Evolutionary conservation across 2,888 invertebrate genomes (phyloP).

Genomic region (Amaurobius ferox): DNA sequence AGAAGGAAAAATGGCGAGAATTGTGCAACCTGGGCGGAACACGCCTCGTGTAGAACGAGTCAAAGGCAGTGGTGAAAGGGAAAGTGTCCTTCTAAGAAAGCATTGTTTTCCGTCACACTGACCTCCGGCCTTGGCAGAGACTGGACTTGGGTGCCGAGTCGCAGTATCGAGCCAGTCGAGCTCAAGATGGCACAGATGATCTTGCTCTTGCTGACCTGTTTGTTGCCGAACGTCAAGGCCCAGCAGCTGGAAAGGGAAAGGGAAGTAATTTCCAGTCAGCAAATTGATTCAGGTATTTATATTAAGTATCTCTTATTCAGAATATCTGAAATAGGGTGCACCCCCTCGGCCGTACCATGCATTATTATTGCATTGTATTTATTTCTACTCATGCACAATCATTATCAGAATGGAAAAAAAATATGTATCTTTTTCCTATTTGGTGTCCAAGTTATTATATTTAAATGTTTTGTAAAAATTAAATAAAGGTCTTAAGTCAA

Average conservation of each 20-base stretch:
- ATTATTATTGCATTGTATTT: no score
- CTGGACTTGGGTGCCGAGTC: conserved; percentile 19
- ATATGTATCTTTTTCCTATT: no score
- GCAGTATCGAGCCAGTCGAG: conserved; percentile 3
- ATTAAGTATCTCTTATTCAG: no score
- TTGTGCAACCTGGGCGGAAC: conserved; percentile 59
- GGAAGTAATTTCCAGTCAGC: conserved; percentile 50
- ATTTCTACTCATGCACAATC: no score
- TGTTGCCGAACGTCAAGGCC: not conserved
- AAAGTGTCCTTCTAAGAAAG: conserved; percentile 63
- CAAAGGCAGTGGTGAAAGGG: conserved; percentile 44
- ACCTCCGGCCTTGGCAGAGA: conserved; percentile 63
- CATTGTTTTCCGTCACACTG: conserved; percentile 65
- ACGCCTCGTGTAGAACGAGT: conserved; percentile 47
- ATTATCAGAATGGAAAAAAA: no score
- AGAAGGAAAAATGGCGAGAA: not conserved
- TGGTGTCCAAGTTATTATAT: no score
- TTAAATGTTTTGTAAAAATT: no score
- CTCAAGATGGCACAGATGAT: conserved; percentile 25
- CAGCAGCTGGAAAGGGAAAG: conserved; percentile 54
- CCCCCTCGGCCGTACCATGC: no score
- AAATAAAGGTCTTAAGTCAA: no score
- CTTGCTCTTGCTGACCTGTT: not conserved
- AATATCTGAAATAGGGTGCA: no score
- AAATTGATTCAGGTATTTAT: conserved; percentile 49